Percentiles rank a stretch among this genome's conserved stretches.
phyloP scores from a whole-genome alignment of 2,888 invertebrate species.

The Andricus quercusramuli region DNA sequence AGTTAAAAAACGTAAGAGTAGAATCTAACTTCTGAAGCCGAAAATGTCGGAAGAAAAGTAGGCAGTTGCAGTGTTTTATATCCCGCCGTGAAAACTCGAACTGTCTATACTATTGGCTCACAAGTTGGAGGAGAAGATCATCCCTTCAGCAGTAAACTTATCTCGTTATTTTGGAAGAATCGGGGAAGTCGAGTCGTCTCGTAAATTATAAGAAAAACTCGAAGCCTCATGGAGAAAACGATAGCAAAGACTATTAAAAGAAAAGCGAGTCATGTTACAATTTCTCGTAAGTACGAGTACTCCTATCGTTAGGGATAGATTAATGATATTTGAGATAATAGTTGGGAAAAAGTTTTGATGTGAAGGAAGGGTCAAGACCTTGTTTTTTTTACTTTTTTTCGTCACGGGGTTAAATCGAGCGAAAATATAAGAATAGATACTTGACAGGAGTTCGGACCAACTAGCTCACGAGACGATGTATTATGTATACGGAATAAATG shows the following conservation, averaged over 20 bases:
- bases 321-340: background rate
- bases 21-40: conserved; percentile 11
- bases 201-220: conserved; percentile 29
- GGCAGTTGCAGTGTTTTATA: conserved; percentile 22
- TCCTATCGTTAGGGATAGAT: conserved; percentile 16
- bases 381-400: background rate
- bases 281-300: background rate
- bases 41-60: conserved; percentile 20
- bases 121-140: conserved; percentile 30
- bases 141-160: conserved; percentile 32
- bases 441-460: conserved; percentile 13
- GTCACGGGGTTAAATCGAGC: conserved; percentile 68
- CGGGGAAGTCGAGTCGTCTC: conserved; percentile 22
- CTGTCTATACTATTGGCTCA: conserved; percentile 37
- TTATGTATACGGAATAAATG: conserved; percentile 75
- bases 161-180: conserved; percentile 34
- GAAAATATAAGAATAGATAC: conserved; percentile 70
- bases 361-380: too few relatives aligned
- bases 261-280: conserved; percentile 6
- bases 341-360: background rate
- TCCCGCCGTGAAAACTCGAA: conserved; percentile 17
- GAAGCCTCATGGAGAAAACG: conserved; percentile 20
- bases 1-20: conserved; percentile 5
- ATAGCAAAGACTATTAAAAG: conserved; percentile 11
- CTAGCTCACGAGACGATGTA: conserved; percentile 62